phyloP scores from a whole-genome alignment of 2,113 vertebrate species.

The Gallinago media region DNA sequence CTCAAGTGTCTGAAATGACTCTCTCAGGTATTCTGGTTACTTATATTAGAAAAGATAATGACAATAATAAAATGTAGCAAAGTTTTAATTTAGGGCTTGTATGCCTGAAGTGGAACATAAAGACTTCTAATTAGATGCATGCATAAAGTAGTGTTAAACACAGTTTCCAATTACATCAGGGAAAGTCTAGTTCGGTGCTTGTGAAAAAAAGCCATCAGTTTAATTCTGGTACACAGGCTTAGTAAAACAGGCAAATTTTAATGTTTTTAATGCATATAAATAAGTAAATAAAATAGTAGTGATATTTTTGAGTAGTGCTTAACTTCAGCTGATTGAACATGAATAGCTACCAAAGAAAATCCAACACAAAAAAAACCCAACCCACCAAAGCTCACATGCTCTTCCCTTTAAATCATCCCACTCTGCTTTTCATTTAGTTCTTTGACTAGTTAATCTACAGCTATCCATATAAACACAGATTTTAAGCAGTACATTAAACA shows the following conservation, averaged over 20 bases:
- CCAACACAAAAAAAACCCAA: fast-evolving
- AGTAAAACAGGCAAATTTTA: neutral
- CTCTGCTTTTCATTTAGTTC: neutral
- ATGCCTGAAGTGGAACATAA: neutral
- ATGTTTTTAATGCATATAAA: neutral
- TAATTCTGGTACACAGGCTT: neutral
- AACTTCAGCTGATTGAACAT: neutral
- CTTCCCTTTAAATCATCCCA: neutral
- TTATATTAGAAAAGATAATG: neutral
- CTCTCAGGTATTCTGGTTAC: neutral
- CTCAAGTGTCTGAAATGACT: neutral
- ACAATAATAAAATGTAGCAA: neutral
- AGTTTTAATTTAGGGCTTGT: neutral
- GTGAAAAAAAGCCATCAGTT: neutral
- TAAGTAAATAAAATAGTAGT: neutral
- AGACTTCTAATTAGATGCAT: neutral
- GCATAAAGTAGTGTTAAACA: neutral
- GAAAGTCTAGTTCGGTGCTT: neutral
- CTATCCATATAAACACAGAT: neutral
- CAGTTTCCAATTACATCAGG: neutral
- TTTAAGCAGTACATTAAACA: neutral
- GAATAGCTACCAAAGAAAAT: neutral
- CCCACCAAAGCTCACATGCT: neutral
- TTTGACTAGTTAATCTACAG: neutral
- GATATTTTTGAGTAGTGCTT: neutral